These are phyloP conservation scores for Presbytis comata DNA, from an alignment of 2,797 vertebrate species.

Conservation along the genomic window DNA sequence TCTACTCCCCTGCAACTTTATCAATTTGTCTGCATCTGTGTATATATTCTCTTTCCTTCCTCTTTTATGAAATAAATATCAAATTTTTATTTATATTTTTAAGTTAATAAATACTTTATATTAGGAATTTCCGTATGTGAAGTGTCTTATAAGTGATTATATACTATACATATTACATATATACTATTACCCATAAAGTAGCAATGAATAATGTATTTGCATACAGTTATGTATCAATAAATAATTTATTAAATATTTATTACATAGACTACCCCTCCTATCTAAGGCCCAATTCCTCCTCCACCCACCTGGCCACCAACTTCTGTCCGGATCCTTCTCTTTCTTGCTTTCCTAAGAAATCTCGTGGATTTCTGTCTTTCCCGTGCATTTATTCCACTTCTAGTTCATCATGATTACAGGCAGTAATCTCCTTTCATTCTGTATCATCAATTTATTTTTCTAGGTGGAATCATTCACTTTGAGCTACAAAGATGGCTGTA, in stretches of 20 bases:
- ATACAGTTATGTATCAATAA: neutral
- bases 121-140: neutral
- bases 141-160: neutral
- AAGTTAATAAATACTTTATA: neutral
- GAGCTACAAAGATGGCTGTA: neutral
- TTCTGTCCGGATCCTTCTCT: neutral
- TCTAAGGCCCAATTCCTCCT: neutral
- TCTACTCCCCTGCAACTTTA: neutral
- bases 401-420: neutral
- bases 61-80: neutral
- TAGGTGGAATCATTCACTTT: neutral
- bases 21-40: neutral
- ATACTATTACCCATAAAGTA: neutral
- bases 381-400: accelerated
- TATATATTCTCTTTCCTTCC: neutral
- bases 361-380: neutral
- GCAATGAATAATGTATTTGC: neutral
- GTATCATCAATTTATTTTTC: neutral
- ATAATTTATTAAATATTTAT: neutral
- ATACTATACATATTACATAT: neutral
- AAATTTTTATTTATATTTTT: neutral
- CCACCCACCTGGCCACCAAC: too few relatives aligned
- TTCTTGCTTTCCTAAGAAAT: neutral
- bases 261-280: neutral
- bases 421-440: neutral